Percentiles rank a stretch among this genome's conserved stretches.
Conservation (phyloP, 2,113 vertebrate genomes). For the Etia nguti region DNA sequence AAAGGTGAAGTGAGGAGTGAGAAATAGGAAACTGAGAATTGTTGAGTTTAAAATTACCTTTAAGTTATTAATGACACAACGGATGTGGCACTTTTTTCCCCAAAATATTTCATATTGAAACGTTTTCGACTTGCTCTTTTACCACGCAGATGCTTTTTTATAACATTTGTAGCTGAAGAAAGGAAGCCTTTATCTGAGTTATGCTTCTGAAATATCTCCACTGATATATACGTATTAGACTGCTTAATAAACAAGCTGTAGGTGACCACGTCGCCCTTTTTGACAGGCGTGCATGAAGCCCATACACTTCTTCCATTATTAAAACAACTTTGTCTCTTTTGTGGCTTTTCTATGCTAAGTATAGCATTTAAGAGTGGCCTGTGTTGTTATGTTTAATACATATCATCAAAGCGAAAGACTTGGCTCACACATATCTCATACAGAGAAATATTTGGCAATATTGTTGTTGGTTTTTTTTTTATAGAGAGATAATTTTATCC, state of each 20-base stretch:
- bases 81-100: background rate
- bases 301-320: slow-evolving; percentile 16
- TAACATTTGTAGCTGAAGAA: background rate
- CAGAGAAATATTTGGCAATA: background rate
- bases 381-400: background rate
- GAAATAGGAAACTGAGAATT: background rate
- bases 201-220: background rate
- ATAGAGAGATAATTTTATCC: background rate
- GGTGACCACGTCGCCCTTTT: background rate
- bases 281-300: background rate
- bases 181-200: background rate
- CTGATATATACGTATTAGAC: slow-evolving; percentile 15
- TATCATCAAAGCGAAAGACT: background rate
- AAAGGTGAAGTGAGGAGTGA: background rate
- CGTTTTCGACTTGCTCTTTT: background rate
- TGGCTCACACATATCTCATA: background rate
- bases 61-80: background rate
- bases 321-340: background rate
- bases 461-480: background rate
- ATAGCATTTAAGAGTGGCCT: background rate
- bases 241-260: background rate
- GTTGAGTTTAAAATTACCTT: background rate
- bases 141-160: background rate
- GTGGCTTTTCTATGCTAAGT: background rate
- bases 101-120: background rate